Percentiles rank a stretch among this genome's conserved stretches.
Evolutionary conservation across 2,797 vertebrate genomes (phyloP).

Genomic region (Acanthurus tractus): DNA sequence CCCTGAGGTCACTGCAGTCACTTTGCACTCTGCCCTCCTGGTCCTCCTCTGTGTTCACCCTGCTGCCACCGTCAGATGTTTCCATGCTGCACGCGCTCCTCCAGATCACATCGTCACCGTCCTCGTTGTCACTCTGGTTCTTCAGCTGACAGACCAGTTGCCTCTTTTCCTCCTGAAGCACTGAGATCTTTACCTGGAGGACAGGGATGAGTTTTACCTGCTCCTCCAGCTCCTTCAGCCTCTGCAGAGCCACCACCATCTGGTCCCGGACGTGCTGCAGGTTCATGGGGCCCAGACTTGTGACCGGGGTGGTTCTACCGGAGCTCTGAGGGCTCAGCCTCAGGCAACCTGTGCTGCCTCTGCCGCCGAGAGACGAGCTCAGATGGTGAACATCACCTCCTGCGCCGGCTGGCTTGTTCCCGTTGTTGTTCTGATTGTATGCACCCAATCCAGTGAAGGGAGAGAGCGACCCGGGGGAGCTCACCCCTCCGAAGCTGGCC

Average conservation of each 20-base stretch:
- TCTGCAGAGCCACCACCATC: slow-evolving; percentile 95
- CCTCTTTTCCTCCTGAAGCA: slow-evolving; percentile 95
- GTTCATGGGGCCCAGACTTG: slow-evolving; percentile 89
- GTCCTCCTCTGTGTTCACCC: slow-evolving; percentile 61
- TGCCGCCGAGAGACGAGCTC: slow-evolving; percentile 87
- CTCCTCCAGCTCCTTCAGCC: slow-evolving; percentile 95
- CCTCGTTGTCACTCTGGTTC: slow-evolving; percentile 81
- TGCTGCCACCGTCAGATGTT: slow-evolving; percentile 74
- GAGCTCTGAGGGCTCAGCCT: slow-evolving; percentile 92
- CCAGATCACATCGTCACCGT: slow-evolving; percentile 74
- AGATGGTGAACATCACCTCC: slow-evolving; percentile 80
- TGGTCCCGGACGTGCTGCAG: slow-evolving; percentile 96
- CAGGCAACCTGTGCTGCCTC: slow-evolving; percentile 85
- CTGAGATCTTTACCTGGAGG: slow-evolving; percentile 96
- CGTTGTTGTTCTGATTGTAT: slow-evolving; percentile 87
- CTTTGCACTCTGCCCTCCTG: slow-evolving; percentile 78
- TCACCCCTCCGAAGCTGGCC: slow-evolving; percentile 94
- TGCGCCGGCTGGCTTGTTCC: slow-evolving; percentile 81
- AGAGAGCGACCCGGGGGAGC: slow-evolving; percentile 90
- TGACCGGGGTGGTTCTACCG: slow-evolving; percentile 90
- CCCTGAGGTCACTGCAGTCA: slow-evolving; percentile 82
- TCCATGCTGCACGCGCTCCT: slow-evolving; percentile 86
- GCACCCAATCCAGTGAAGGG: slow-evolving; percentile 89
- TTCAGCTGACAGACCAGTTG: slow-evolving; percentile 90
- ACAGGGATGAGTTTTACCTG: slow-evolving; percentile 96